Base-by-base conservation (phyloP, 2,797 vertebrate genomes). In the Microchirus variegatus region DNA sequence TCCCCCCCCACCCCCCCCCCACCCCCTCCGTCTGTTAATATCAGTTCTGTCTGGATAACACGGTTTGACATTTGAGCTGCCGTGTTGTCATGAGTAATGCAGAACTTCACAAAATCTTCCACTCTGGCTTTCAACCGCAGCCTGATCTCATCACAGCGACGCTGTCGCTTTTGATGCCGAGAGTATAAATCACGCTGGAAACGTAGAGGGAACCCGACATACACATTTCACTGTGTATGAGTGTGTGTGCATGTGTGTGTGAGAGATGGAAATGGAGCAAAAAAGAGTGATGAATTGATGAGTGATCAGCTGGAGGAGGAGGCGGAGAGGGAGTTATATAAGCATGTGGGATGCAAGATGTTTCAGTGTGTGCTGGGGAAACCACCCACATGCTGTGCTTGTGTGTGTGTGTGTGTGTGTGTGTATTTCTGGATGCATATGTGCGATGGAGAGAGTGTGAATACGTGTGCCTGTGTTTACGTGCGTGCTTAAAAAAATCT, bases 321-420 rank as follows among this genome's bases (percentile, higher is more conserved):
- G 87, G 80, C 83, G 73, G 85, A 88, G 82, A 86, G 80, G 81
- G 87, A 89, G 88, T 92, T 92, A 91, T 75, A 86, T 92, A 92
- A 92, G 87, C 80, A 86, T 84, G 90, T 92, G 89, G 90, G 90
- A 86, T 84, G 90, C 83, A 89, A 87, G 84, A 92, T 91, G 89
- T 88, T 90, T 89, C 81, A 80, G 80, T 77, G 82, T 77, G 82
- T 51, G 35, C 75, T 67, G 80, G 79, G 80, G 77, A 89, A 83
- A 62, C 78, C 83, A 56, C 90, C 90, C 86, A 90, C 89, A 70
- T 76, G 61, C 80, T 81, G 81, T 31, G 26, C 55, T 57, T 59
- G 45, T 68, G 46, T 45, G 43, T 65, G 57, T 31, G 31, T 65
- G 69, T 65, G 57, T 71, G 63, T 78, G 70, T 59, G 45, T 35